Percentiles rank a stretch among this genome's conserved stretches.
phyloP scores from a whole-genome alignment of 1,140 invertebrate genomes.

The Dolichoris vasculosae region DNA sequence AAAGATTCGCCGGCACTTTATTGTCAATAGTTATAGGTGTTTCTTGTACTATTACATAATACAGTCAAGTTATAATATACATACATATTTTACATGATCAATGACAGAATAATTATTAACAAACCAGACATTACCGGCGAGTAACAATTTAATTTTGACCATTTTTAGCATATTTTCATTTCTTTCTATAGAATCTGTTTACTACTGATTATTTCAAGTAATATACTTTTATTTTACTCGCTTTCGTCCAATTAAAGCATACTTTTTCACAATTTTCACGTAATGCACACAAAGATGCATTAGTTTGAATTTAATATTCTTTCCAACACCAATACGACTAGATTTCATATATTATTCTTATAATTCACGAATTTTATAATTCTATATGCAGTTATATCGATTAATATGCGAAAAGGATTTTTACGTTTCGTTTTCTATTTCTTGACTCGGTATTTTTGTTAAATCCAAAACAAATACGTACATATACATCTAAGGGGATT shows the following conservation, averaged over 20 bases:
- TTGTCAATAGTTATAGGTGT: slow-evolving; percentile 70
- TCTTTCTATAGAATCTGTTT: slow-evolving; percentile 25
- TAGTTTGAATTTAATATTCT: slow-evolving; percentile 10
- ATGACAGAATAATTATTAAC: slow-evolving; percentile 71
- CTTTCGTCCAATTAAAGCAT: slow-evolving; percentile 24
- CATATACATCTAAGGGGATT: slow-evolving; percentile 17
- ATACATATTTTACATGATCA: slow-evolving; percentile 75
- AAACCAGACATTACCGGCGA: slow-evolving; percentile 70
- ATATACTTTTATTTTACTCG: slow-evolving; percentile 37
- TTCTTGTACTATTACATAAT: slow-evolving; percentile 69
- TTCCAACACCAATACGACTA: slow-evolving; percentile 36
- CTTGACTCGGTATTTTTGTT: not conserved
- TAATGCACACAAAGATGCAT: not conserved
- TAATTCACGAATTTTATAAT: slow-evolving; percentile 29
- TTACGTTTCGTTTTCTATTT: slow-evolving; percentile 4
- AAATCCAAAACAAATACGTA: slow-evolving; percentile 15
- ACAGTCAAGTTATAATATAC: slow-evolving; percentile 73
- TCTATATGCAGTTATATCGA: not conserved
- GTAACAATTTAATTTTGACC: slow-evolving; percentile 63
- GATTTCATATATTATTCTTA: slow-evolving; percentile 40
- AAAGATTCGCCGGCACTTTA: slow-evolving; percentile 73
- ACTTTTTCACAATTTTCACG: not conserved
- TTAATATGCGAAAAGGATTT: not conserved
- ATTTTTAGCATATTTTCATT: slow-evolving; percentile 43
- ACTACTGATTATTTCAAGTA: slow-evolving; percentile 37